Evolutionary conservation across 37 sponge, comb jelly and placozoan species (phyloP), one percentile per base, ranked within the genome.

Genomic region (Tethya wilhelma): DNA sequence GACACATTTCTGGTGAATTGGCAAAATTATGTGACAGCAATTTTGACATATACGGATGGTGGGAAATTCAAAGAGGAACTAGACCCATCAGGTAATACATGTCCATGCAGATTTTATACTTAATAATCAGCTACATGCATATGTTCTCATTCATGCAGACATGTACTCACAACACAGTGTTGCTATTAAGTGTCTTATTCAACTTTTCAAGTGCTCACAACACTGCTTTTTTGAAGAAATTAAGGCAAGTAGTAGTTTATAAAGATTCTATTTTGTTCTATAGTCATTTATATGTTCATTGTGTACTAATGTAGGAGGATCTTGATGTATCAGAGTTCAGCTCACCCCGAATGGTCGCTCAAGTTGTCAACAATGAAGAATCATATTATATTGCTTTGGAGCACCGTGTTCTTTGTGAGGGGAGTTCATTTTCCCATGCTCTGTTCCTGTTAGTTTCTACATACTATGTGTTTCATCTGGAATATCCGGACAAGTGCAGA

Each of bases 381-480:
- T 70, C 75, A 57, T 84, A 75, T 33, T 76, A 76, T 39, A 49
- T 84, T 25, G 11, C 56, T 0, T 38, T 74, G 6, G 84, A 84
- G 58, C 57, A 39, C 9, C 32, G 4, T 31, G 58, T 84, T 22
- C 56, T 74, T 7, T 74, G 66, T 26, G 40, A 75, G 64, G 59
- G 49, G 22, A 38, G 43, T 0, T 49, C 69, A 7, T 68, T 84
- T 37, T n/a, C 42, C 23, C 33, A 44, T 45, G 84, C 84, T 23
- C 59, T 84, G 25, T 75, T 84, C 36, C 0, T 75, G 28, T 28
- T 31, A 22, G 75, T 84, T 74, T 19, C 41, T 38, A 69, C 69
- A 14, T 75, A 84, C 69, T 76, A 84, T 38, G 64, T 84, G 0
- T 84, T 68, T 34, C 67, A 84, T 67, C 59, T 84, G 62, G 68